These are phyloP conservation scores for Seriola rivoliana DNA, from an alignment of 2,113 vertebrate genomes.

Conservation along the genomic window DNA sequence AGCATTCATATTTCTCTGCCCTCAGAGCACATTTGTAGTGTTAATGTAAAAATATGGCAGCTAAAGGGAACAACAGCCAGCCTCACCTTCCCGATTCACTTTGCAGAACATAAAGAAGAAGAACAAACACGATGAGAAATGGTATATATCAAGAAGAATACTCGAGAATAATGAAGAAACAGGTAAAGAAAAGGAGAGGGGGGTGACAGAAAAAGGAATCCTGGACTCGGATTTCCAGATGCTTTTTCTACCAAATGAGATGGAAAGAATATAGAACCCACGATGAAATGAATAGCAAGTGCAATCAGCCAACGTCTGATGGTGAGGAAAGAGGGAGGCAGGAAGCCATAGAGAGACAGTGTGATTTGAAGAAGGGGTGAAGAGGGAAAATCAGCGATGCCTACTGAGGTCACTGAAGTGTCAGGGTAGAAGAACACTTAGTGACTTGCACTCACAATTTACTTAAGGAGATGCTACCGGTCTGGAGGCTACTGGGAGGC, in stretches of 20 bases:
- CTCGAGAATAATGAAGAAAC: constrained; percentile 14
- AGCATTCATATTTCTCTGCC: constrained; percentile 69
- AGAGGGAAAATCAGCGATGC: constrained; percentile 48
- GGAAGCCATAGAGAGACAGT: not conserved
- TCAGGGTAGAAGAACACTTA: constrained; percentile 66
- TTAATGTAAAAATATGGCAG: constrained; percentile 61
- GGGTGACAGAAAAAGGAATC: not conserved
- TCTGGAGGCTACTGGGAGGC: constrained; percentile 68
- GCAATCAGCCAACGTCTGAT: constrained; percentile 47
- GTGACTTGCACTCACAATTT: constrained; percentile 75
- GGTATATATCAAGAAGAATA: not conserved
- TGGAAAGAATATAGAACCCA: constrained; percentile 48
- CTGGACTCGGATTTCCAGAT: not conserved
- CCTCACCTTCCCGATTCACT: constrained; percentile 31
- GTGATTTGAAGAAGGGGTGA: constrained; percentile 7
- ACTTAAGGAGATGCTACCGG: constrained; percentile 78
- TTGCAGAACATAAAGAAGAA: not conserved
- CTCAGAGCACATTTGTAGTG: constrained; percentile 66
- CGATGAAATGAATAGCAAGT: constrained; percentile 57
- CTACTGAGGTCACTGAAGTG: constrained; percentile 65
- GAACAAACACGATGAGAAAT: constrained; percentile 39
- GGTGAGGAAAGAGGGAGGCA: not conserved
- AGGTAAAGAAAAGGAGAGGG: not conserved
- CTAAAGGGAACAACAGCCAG: constrained; percentile 45
- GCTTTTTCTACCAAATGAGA: constrained; percentile 29